Percentiles rank a stretch among this genome's conserved stretches.
phyloP scores from a whole-genome alignment of 1,140 invertebrate genomes.

The Drosophila ambigua region DNA sequence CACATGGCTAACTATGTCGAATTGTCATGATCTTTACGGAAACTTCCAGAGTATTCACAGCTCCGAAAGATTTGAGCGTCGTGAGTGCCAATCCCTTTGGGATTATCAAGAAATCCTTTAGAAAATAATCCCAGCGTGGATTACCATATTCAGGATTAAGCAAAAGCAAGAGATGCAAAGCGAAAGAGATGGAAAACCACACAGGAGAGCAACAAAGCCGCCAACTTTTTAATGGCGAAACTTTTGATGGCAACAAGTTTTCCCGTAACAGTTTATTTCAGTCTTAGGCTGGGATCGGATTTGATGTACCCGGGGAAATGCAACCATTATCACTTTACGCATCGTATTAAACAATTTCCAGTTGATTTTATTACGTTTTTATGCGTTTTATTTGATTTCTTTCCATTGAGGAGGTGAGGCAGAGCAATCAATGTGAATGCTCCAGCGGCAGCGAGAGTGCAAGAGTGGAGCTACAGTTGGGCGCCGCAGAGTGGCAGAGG shows the following conservation, averaged over 20 bases:
- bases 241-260: constrained; percentile 66
- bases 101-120: too few species aligned
- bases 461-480: background rate
- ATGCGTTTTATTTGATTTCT: constrained; percentile 41
- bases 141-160: too few species aligned
- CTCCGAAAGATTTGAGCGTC: too few species aligned
- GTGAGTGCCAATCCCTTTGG: too few species aligned
- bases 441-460: constrained; percentile 16
- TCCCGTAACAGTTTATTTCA: constrained; percentile 39
- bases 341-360: constrained; percentile 49
- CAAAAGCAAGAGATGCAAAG: background rate
- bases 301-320: constrained; percentile 34
- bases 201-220: constrained; percentile 8
- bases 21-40: too few species aligned
- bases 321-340: constrained; percentile 66
- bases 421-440: constrained; percentile 48
- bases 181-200: background rate
- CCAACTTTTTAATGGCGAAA: constrained; percentile 32
- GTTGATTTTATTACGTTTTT: constrained; percentile 48
- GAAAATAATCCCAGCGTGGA: too few species aligned
- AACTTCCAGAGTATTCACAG: too few species aligned
- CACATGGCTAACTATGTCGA: too few species aligned
- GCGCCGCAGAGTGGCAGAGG: background rate
- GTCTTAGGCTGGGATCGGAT: background rate
- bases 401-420: constrained; percentile 24